These are phyloP conservation scores for Bryconaethiops microstoma DNA, from an alignment of 2,797 vertebrate species.

Conservation along the genomic window DNA sequence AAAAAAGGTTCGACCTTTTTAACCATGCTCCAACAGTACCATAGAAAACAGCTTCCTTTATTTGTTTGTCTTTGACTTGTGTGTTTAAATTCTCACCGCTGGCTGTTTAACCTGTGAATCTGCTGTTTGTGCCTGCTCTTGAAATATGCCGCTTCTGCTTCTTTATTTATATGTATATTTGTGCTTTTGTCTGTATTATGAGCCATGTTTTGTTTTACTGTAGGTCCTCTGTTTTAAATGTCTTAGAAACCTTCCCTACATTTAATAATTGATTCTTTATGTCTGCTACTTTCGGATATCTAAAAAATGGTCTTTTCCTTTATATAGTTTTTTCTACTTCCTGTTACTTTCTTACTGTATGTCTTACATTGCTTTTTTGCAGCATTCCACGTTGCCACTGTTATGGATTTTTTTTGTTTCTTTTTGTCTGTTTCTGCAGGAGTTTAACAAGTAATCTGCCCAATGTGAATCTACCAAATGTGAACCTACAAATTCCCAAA, in stretches of 20 bases:
- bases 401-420: slow-evolving; percentile 91
- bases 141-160: slow-evolving; percentile 42
- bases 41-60: slow-evolving; percentile 33
- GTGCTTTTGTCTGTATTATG: slow-evolving; percentile 52
- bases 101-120: slow-evolving; percentile 37
- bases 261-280: slow-evolving; percentile 62
- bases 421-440: slow-evolving; percentile 99
- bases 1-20: slow-evolving; percentile 3
- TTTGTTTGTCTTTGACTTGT: slow-evolving; percentile 45
- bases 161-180: slow-evolving; percentile 48
- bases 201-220: slow-evolving; percentile 58
- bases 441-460: slow-evolving; percentile 99
- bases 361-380: slow-evolving; percentile 91
- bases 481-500: slow-evolving; percentile 99
- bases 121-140: slow-evolving; percentile 46
- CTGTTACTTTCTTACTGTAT: slow-evolving; percentile 77
- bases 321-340: slow-evolving; percentile 48
- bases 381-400: slow-evolving; percentile 93
- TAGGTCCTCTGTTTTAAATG: slow-evolving; percentile 57
- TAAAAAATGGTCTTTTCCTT: slow-evolving; percentile 57
- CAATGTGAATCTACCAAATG: slow-evolving; percentile 99
- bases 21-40: background rate
- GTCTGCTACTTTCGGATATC: slow-evolving; percentile 65
- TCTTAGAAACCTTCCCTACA: slow-evolving; percentile 68
- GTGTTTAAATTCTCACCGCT: slow-evolving; percentile 39